Conservation (phyloP, 2,113 vertebrate genomes). For the Orcinus orca region DNA sequence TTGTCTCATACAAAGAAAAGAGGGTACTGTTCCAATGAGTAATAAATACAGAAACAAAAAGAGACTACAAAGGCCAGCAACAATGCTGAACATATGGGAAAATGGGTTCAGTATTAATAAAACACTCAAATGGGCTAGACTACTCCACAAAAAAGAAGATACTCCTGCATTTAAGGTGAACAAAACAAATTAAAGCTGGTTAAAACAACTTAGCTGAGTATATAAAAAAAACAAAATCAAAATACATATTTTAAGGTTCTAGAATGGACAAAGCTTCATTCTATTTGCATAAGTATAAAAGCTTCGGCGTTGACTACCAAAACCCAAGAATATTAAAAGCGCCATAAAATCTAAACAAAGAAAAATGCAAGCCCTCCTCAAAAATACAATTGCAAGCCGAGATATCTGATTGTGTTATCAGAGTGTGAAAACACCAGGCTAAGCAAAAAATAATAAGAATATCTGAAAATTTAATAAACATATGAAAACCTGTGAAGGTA, state of each 20-base stretch:
- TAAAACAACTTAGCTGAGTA: background rate
- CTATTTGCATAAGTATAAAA: background rate
- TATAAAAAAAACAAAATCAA: background rate
- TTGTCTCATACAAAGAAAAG: background rate
- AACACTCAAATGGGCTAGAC: background rate
- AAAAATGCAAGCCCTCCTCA: background rate
- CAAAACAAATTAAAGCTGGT: background rate
- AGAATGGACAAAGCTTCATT: background rate
- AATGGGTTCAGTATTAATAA: background rate
- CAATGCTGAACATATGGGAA: too few relatives aligned
- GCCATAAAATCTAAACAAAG: background rate
- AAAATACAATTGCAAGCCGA: background rate
- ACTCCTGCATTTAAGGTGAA: background rate
- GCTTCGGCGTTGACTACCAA: background rate
- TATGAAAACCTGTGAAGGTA: background rate
- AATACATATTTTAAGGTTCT: background rate
- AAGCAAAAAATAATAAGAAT: background rate
- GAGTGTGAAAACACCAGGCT: background rate
- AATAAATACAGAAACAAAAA: background rate
- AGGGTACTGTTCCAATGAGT: background rate
- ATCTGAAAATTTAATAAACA: background rate
- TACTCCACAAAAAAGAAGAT: background rate
- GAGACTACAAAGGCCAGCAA: background rate
- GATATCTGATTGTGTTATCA: background rate
- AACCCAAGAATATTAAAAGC: background rate